These are phyloP conservation scores for Meriones psammophilus DNA, from an alignment of 2,797 vertebrate species.

Conservation along the genomic window DNA sequence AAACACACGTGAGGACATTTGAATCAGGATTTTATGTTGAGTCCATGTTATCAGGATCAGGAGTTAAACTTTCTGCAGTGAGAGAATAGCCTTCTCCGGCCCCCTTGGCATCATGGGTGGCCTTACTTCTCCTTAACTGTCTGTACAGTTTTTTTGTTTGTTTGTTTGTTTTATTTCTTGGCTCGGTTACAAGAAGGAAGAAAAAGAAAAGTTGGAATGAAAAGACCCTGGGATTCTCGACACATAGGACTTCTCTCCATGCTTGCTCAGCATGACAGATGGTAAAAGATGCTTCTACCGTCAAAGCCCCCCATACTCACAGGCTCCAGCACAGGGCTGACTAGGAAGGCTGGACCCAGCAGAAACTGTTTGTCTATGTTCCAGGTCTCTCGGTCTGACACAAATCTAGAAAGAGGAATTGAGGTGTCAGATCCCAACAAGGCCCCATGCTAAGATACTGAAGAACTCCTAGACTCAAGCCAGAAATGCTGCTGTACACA, in stretches of 20 bases:
- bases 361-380: constrained; percentile 92
- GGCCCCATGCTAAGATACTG: background rate
- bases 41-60: no score
- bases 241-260: fast-evolving
- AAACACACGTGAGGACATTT: background rate
- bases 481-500: background rate
- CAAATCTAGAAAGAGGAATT: constrained; percentile 88
- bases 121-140: background rate
- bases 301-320: constrained; percentile 82
- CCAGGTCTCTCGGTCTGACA: constrained; percentile 91
- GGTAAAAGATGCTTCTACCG: fast-evolving
- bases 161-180: background rate
- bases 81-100: background rate
- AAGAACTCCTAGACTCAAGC: background rate
- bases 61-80: background rate
- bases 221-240: background rate
- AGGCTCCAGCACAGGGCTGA: constrained; percentile 90
- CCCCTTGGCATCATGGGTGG: background rate
- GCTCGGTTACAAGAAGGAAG: background rate
- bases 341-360: constrained; percentile 94
- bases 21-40: background rate
- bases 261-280: fast-evolving
- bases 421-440: background rate
- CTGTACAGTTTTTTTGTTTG: no score
- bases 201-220: background rate